phyloP scores from a whole-genome alignment of 2,888 invertebrate genomes.

The Micoletzkya japonica region DNA sequence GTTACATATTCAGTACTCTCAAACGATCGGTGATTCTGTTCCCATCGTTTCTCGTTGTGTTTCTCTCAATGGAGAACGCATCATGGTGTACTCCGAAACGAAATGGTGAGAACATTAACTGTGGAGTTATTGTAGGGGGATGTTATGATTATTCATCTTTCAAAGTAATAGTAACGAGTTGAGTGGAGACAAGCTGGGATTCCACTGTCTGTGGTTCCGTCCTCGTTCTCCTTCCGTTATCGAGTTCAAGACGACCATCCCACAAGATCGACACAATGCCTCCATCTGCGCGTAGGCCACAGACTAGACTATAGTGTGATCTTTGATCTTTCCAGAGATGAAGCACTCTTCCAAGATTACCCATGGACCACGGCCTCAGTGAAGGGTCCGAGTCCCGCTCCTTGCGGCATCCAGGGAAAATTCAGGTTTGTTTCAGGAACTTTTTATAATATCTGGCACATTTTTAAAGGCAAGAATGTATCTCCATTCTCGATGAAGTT shows the following conservation, averaged over 20 bases:
- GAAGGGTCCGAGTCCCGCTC: conserved; percentile 34
- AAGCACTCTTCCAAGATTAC: conserved; percentile 32
- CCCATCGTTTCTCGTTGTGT: conserved; percentile 48
- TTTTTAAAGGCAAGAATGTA: neutral
- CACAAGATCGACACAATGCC: conserved; percentile 36
- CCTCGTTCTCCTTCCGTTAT: conserved; percentile 50
- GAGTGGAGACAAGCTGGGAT: conserved; percentile 53
- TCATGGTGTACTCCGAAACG: conserved; percentile 50
- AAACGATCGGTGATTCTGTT: conserved; percentile 38
- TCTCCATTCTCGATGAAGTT: no score
- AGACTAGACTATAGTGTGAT: no score
- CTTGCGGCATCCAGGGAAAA: conserved; percentile 38
- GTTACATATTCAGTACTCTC: conserved; percentile 29
- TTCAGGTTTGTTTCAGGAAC: conserved; percentile 26
- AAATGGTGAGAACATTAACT: conserved; percentile 43
- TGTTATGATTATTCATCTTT: neutral
- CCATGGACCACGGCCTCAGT: conserved; percentile 41
- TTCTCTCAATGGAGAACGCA: conserved; percentile 43
- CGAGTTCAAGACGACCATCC: conserved; percentile 51
- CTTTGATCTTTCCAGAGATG: conserved; percentile 39
- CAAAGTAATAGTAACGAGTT: conserved; percentile 21
- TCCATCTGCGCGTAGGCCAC: conserved; percentile 40
- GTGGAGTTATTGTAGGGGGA: neutral
- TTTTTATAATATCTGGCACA: neutral
- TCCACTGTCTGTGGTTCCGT: conserved; percentile 53